Conservation (phyloP, 2,888 invertebrate genomes). For the Acronicta alni region DNA sequence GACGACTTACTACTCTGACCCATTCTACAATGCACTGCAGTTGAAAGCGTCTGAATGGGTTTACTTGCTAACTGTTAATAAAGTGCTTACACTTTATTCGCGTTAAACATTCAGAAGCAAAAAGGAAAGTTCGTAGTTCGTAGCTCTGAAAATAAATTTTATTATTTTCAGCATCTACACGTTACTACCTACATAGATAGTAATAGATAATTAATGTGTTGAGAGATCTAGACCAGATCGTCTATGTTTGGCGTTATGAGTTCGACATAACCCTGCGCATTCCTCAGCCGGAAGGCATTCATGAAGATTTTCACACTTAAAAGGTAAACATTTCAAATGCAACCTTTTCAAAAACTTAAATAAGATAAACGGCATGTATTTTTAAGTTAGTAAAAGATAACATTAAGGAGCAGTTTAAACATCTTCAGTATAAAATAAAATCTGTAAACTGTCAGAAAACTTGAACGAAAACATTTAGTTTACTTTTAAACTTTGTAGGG, state of each 20-base stretch:
- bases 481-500: slow-evolving; percentile 59
- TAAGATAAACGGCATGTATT: too few species aligned
- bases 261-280: too few species aligned
- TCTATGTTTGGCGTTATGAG: too few species aligned
- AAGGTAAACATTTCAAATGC: too few species aligned
- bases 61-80: slow-evolving; percentile 21
- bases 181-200: too few species aligned
- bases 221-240: too few species aligned
- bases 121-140: slow-evolving; percentile 5
- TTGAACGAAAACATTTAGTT: slow-evolving; percentile 43
- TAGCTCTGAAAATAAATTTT: slow-evolving; percentile 2
- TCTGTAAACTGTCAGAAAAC: slow-evolving; percentile 33
- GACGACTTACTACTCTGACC: slow-evolving; percentile 25
- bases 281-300: too few species aligned
- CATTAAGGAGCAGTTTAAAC: slow-evolving; percentile 4
- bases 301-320: too few species aligned
- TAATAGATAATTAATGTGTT: too few species aligned
- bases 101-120: slow-evolving; percentile 13
- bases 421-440: slow-evolving; percentile 18
- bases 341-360: too few species aligned
- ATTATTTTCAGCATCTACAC: neutral
- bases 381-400: too few species aligned
- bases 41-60: slow-evolving; percentile 29
- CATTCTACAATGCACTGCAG: slow-evolving; percentile 48
- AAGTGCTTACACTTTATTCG: slow-evolving; percentile 6